phyloP scores from a whole-genome alignment of 2,113 vertebrate genomes.

The Sminthopsis crassicaudata region DNA sequence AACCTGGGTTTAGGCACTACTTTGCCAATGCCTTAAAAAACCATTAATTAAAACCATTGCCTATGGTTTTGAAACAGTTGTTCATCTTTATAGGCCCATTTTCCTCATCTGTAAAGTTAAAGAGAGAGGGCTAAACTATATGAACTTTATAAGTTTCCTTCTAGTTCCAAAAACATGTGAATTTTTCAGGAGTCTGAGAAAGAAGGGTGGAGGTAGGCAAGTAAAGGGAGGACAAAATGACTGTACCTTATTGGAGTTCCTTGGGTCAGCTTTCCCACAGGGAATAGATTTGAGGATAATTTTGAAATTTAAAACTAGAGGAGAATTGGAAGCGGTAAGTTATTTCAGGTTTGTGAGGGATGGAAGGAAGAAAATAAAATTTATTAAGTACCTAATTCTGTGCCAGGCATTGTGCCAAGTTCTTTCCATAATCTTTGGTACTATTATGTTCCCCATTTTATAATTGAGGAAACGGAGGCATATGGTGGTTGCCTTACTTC shows the following conservation, averaged over 20 bases:
- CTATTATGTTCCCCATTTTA: not conserved
- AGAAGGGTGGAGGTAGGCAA: not conserved
- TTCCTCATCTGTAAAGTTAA: not conserved
- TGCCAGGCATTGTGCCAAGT: not conserved
- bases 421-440: not conserved
- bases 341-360: not conserved
- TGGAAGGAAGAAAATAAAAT: not conserved
- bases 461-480: no score
- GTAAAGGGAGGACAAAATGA: no score
- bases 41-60: no score
- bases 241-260: no score
- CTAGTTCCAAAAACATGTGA: not conserved
- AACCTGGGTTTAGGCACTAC: not conserved
- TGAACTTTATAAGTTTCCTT: not conserved
- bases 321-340: not conserved
- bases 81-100: not conserved
- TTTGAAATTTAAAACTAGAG: not conserved
- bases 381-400: not conserved
- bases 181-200: not conserved
- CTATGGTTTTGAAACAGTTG: not conserved
- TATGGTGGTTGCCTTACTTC: not conserved
- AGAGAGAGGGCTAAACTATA: not conserved
- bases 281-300: not conserved
- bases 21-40: not conserved
- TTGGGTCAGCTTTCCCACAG: not conserved